Percentiles rank a stretch among this genome's conserved stretches.
phyloP scores from a whole-genome alignment of 2,888 invertebrate species.

The Cephus spinipes region DNA sequence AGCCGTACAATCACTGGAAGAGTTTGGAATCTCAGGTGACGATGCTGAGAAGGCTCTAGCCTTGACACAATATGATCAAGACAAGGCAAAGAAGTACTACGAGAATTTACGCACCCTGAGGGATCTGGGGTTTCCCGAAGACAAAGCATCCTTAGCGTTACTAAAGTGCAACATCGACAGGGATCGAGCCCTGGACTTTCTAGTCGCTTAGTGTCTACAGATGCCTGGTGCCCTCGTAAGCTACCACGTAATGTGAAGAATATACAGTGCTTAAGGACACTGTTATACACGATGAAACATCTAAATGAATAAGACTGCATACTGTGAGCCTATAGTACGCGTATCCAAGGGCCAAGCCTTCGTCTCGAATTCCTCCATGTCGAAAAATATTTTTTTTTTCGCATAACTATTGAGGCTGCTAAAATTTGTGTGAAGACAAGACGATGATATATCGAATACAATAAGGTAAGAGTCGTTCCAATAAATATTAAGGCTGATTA shows the following conservation, averaged over 20 bases:
- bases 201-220: constrained; percentile 75
- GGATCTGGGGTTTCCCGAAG: constrained; percentile 86
- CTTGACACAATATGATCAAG: constrained; percentile 64
- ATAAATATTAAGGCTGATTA: constrained; percentile 24
- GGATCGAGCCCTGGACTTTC: constrained; percentile 86
- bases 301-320: neutral
- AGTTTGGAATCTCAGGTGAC: constrained; percentile 65
- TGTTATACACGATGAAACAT: neutral
- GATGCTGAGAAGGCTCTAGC: constrained; percentile 68
- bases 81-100: constrained; percentile 66
- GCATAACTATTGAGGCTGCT: neutral
- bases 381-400: neutral
- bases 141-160: constrained; percentile 79
- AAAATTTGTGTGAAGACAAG: neutral
- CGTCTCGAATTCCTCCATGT: neutral
- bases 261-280: neutral
- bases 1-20: constrained; percentile 70
- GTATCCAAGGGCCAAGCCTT: neutral
- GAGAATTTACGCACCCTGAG: constrained; percentile 76
- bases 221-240: neutral
- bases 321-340: neutral
- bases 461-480: constrained; percentile 11
- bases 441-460: neutral
- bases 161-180: constrained; percentile 83
- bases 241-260: neutral